Evolutionary conservation across 2,113 vertebrate genomes (phyloP).

Genomic region (Arenaria interpres): DNA sequence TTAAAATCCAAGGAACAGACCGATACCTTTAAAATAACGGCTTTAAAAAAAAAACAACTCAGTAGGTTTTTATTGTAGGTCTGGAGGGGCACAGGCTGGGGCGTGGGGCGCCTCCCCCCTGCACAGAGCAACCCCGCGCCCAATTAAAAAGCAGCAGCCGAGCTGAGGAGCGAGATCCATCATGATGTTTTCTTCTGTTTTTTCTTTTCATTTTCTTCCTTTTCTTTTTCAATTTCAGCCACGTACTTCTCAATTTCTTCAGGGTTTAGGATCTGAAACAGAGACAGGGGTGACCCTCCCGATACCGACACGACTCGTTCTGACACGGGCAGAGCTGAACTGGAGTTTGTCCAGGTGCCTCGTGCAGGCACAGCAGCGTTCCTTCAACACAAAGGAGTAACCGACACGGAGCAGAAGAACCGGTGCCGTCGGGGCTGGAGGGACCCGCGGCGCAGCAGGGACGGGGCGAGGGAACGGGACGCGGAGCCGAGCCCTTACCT

Average conservation of each 20-base stretch:
- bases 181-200: slow-evolving; percentile 83
- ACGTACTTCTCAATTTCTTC: slow-evolving; percentile 87
- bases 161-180: neutral
- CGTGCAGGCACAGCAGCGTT: neutral
- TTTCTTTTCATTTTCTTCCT: slow-evolving; percentile 87
- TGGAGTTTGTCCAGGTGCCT: neutral
- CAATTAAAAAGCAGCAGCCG: slow-evolving; percentile 54
- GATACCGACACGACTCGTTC: neutral
- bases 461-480: neutral
- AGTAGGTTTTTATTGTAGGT: slow-evolving; percentile 76
- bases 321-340: fast-evolving
- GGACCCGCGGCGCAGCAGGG: neutral
- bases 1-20: neutral
- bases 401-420: neutral
- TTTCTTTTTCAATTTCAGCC: slow-evolving; percentile 86
- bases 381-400: neutral
- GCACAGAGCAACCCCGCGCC: slow-evolving; percentile 41
- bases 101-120: slow-evolving; percentile 36
- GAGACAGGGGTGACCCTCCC: neutral
- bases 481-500: slow-evolving; percentile 67
- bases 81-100: slow-evolving; percentile 20
- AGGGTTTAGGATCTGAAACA: slow-evolving; percentile 79
- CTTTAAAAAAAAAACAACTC: slow-evolving; percentile 66
- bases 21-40: slow-evolving; percentile 11
- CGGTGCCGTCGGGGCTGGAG: neutral